Percentiles rank a stretch among this genome's conserved stretches.
Evolutionary conservation across 2,888 invertebrate species (phyloP).

Genomic region (Trilocha varians): DNA sequence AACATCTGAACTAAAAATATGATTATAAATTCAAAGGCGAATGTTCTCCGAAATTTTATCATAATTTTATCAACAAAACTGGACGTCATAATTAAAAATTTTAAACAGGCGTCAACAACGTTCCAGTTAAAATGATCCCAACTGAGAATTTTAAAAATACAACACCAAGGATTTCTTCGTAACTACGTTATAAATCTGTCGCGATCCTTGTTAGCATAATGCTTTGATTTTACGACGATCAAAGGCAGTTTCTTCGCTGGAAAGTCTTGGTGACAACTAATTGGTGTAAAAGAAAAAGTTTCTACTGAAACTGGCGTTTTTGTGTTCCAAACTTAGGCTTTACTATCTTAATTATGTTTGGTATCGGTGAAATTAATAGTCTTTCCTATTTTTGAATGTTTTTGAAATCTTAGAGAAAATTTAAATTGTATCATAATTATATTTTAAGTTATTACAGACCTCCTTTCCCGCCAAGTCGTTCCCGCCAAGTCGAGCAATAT

Average conservation of each 20-base stretch:
- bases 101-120: constrained; percentile 16
- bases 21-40: not conserved
- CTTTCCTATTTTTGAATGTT: too few species aligned
- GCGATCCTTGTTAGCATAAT: constrained; percentile 54
- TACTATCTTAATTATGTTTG: too few species aligned
- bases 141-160: constrained; percentile 38
- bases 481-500: too few species aligned
- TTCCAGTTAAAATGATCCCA: constrained; percentile 21
- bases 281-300: constrained; percentile 43
- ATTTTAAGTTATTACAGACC: too few species aligned
- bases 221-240: constrained; percentile 61
- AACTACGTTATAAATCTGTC: constrained; percentile 59
- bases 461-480: too few species aligned
- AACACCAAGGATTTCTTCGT: constrained; percentile 42
- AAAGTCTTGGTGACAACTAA: constrained; percentile 56
- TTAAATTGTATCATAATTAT: too few species aligned
- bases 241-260: constrained; percentile 44
- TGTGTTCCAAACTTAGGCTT: constrained; percentile 24
- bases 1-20: too few species aligned
- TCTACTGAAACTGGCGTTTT: constrained; percentile 36
- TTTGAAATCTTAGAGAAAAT: too few species aligned
- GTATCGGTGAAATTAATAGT: too few species aligned
- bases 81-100: constrained; percentile 4
- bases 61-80: not conserved
- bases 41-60: not conserved